phyloP scores from a whole-genome alignment of 2,797 vertebrate species.

The Chiloscyllium punctatum region DNA sequence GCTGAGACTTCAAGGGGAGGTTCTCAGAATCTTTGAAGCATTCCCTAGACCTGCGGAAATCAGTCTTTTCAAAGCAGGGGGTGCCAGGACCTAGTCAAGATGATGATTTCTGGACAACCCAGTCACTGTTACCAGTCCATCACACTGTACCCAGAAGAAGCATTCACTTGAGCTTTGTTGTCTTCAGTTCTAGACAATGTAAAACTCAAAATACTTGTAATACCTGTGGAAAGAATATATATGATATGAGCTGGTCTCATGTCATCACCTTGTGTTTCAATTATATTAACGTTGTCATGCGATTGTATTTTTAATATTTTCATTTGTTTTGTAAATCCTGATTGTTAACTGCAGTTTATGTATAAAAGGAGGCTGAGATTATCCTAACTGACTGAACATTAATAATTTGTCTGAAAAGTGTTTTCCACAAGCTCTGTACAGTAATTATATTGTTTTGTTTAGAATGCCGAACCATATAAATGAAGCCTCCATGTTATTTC shows the following conservation, averaged over 20 bases:
- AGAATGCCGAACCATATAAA: not conserved
- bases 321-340: not conserved
- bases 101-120: not conserved
- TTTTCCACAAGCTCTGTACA: not conserved
- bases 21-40: not conserved
- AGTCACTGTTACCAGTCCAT: not conserved
- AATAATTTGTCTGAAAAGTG: not conserved
- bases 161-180: not conserved
- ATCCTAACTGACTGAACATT: not conserved
- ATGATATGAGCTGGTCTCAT: constrained; percentile 15
- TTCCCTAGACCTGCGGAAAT: not conserved
- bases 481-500: not conserved
- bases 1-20: not conserved
- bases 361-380: not conserved
- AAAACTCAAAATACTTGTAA: not conserved
- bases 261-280: not conserved
- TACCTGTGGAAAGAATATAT: not conserved
- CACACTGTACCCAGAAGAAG: no score
- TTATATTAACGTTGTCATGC: not conserved
- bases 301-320: not conserved
- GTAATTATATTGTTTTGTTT: not conserved
- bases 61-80: not conserved
- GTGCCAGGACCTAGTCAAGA: not conserved
- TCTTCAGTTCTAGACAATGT: not conserved
- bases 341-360: not conserved